Evolutionary conservation across 2,888 invertebrate species (phyloP), one percentile per base, ranked within the genome.

Genomic region (Celastrina argiolus): DNA sequence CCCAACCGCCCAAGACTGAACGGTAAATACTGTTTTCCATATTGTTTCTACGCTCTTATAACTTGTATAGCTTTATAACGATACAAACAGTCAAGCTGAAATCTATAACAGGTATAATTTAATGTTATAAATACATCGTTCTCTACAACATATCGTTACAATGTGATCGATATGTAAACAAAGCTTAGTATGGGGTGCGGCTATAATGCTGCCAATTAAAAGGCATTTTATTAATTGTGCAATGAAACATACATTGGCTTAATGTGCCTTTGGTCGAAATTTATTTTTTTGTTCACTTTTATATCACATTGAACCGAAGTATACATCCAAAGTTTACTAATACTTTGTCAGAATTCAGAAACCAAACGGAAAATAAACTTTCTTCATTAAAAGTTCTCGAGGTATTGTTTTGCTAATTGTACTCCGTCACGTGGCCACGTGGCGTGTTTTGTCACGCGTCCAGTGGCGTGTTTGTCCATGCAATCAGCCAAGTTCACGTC

Each of bases 1-100:
- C 87, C 72, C 78, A 84, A 75, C 70, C 86, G 69, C 75, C 83
- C 58, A 90, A 91, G 80, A 80, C 87, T 78, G 91, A 91, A 81
- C 83, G 90, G 93, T 93, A 86, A 39, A 14, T 58, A 34, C 18
- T 31, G 1, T 16, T 18, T 34, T 31, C 2, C 12, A 16, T 59
- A 34, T 18, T 59, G 34, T 59, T 12, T 5, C 16, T 34, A 34
- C 10, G 18, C 51, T 36, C 36, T 36, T 10, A 36, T 36, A 36
- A 36, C 28, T 1, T 5, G 28, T 5, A 5, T 28, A n/a, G 16
- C 4, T 10, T 39, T 41, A n/a, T 6, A 41, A 7, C n/a, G 42
- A 42, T 16, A 42, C 16, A 42, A 42, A 42, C 16, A 16, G 7
- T 42, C 42, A 42, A 16, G 42, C 42, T 42, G 2, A 42, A 42